phyloP scores from a whole-genome alignment of 2,797 vertebrate genomes.

The Aldrovandia affinis region DNA sequence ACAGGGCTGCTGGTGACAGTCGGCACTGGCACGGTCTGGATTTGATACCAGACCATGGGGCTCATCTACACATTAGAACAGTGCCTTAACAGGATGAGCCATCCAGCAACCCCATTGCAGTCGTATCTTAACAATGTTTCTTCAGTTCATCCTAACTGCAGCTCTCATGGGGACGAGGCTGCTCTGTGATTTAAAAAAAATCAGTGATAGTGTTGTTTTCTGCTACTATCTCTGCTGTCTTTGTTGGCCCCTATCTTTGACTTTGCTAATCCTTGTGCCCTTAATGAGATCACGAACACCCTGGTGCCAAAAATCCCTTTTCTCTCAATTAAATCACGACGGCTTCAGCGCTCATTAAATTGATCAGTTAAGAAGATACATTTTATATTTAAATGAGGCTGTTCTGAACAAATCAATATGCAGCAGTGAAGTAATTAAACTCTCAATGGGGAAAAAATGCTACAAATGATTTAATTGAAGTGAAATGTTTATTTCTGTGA shows the following conservation, averaged over 20 bases:
- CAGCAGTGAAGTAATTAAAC: background rate
- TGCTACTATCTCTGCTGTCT: background rate
- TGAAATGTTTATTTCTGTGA: background rate
- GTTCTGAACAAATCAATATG: background rate
- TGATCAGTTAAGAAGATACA: background rate
- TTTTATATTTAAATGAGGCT: constrained; percentile 8
- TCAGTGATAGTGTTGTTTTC: background rate
- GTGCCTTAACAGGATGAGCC: no score
- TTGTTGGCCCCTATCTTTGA: constrained; percentile 2
- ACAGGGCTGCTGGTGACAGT: no score
- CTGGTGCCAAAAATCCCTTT: background rate
- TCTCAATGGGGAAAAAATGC: background rate
- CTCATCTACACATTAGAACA: no score
- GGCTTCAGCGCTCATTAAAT: background rate
- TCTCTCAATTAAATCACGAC: constrained; percentile 15
- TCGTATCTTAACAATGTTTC: background rate
- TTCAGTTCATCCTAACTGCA: background rate
- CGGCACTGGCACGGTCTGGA: no score
- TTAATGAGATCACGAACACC: constrained; percentile 5
- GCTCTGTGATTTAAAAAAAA: no score
- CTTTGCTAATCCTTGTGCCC: background rate
- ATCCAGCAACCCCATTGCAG: no score
- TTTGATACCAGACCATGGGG: no score
- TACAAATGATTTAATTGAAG: background rate
- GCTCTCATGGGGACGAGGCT: no score